These are phyloP conservation scores for Motacilla alba DNA, from an alignment of 2,113 vertebrate species.

Conservation along the genomic window DNA sequence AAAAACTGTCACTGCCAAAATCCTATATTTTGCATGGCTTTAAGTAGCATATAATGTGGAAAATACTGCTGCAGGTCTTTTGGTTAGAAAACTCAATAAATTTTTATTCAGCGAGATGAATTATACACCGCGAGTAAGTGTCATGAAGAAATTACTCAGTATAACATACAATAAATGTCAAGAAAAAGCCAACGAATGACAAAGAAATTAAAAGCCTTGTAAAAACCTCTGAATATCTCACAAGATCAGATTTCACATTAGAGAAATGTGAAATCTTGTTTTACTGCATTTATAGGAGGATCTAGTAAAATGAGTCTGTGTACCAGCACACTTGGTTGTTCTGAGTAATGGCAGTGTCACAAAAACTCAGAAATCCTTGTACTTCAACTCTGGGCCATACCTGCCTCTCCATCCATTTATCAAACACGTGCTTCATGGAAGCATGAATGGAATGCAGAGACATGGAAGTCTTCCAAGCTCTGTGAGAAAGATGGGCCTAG, in stretches of 20 bases:
- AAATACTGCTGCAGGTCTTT: background rate
- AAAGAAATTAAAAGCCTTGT: background rate
- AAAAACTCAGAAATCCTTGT: background rate
- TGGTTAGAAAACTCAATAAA: background rate
- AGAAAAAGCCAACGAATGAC: background rate
- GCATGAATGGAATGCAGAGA: background rate
- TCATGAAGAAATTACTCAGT: background rate
- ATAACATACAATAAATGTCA: background rate
- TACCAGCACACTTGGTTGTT: background rate
- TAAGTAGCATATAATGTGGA: background rate
- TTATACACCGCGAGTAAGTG: background rate
- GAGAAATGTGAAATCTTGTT: background rate
- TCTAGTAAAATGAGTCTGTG: background rate
- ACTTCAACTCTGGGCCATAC: background rate
- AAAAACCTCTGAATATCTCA: background rate
- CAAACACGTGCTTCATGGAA: background rate
- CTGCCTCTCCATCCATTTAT: background rate
- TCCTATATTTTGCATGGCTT: background rate
- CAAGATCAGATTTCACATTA: background rate
- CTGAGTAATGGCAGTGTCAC: background rate
- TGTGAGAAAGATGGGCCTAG: background rate
- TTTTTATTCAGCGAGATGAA: background rate
- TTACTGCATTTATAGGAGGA: background rate
- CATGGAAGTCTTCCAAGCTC: background rate
- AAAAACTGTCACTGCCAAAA: background rate